Evolutionary conservation across 2,113 vertebrate genomes (phyloP), one percentile per base, ranked within the genome.

Genomic region (Smithornis capensis): DNA sequence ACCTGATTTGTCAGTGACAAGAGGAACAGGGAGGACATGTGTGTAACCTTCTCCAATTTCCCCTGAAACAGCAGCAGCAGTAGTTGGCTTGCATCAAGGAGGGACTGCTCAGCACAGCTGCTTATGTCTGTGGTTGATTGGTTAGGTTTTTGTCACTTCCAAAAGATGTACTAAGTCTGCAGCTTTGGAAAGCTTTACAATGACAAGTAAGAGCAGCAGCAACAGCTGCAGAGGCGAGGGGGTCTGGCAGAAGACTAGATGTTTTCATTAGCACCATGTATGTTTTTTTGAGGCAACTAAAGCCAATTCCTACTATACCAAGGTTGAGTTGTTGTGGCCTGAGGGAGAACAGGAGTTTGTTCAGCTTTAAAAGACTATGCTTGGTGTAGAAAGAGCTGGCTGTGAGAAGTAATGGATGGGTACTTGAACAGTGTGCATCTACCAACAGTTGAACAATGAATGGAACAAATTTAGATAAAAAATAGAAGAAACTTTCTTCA

Each of bases 1-100:
- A n/a, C 29, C 25, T 50, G 23, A 28, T 70, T 92, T 77, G 35
- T 74, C 33, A 27, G 33, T 90, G 42, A 63, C 17, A 11, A 14
- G 49, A 75, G 71, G 16, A 44, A 38, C n/a, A 69, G 37, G 44
- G 17, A 62, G 24, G 33, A 42, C 2, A 0, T 15, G 21, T 24
- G 17, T 40, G n/a, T 62, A 77, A 53, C 24, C 40, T 65, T 60
- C 42, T 19, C 37, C 0, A 0, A 18, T 65, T 65, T 82, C 17
- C 23, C 40, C 33, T 1, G 1, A 24, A 19, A n/a, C 14, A 57
- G 55, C 2, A 4, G 15, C 45, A 62, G 10, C 35, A 57, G 13
- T 21, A 49, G 47, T 0, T 59, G 44, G 21, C 38, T 68, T 86
- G 37, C 57, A 50, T 2, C 28, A 53, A 59, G 55, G n/a, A 85